phyloP scores from a whole-genome alignment of 2,113 vertebrate species.

The Eublepharis macularius region DNA sequence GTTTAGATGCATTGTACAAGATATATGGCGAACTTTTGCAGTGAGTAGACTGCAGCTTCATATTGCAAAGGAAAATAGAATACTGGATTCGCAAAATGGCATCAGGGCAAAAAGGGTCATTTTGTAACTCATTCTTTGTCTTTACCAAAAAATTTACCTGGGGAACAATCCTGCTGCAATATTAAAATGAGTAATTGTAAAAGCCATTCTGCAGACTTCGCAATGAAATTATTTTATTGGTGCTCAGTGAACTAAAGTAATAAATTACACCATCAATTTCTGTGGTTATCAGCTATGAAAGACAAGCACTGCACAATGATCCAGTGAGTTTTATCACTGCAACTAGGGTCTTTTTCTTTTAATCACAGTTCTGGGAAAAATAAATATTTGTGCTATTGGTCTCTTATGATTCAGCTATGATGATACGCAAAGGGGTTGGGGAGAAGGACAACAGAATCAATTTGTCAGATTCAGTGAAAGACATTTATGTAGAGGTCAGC shows the following conservation, averaged over 20 bases:
- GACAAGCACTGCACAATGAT: constrained; percentile 67
- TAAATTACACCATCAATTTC: constrained; percentile 69
- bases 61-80: neutral
- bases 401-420: constrained; percentile 20
- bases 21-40: neutral
- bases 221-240: constrained; percentile 52
- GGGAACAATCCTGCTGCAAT: neutral
- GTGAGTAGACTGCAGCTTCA: neutral
- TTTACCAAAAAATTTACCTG: constrained; percentile 18
- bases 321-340: constrained; percentile 71
- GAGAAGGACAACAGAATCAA: constrained; percentile 34
- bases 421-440: constrained; percentile 51
- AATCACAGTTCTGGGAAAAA: constrained; percentile 72
- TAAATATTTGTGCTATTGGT: constrained; percentile 64
- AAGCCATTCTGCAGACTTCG: constrained; percentile 43
- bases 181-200: constrained; percentile 13
- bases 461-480: constrained; percentile 39
- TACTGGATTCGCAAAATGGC: neutral
- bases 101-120: neutral
- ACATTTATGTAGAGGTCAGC: constrained; percentile 27
- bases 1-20: neutral
- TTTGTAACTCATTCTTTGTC: neutral
- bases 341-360: constrained; percentile 68
- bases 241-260: constrained; percentile 63
- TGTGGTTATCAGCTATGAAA: constrained; percentile 76